Base-by-base conservation (phyloP, 2,888 invertebrate genomes). In the Stenolophus ochropezus region DNA sequence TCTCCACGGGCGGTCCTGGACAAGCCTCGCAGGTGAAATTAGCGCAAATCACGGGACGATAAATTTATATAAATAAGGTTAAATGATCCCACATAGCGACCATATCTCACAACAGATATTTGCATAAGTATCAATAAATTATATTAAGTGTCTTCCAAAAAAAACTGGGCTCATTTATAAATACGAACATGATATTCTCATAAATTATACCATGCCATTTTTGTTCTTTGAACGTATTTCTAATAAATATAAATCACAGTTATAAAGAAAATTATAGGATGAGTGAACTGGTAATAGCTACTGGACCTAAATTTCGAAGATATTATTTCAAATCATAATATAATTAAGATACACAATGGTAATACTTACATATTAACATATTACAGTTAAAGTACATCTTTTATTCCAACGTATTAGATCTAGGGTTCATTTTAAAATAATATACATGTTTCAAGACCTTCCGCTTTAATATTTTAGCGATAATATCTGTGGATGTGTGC, bases 11-110 rank as follows among this genome's bases (percentile, higher is more conserved):
- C 65, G 65, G 65, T 69, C 65, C 33, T 21, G 61, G 61, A 14
- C 65, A 6, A 16, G 65, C 8, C 18, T 27, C 33, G 33, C 33
- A 27, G 27, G 33, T 69, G 65, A 69, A 69, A 69, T 69, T 69
- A 33, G 33, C 33, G 65, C 65, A 33, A 8, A 5, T 6, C 33
- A 27, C 21, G 33, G 33, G 11, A 33, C 65, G 65, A 69, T 69
- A 69, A 33, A 69, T 69, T 69, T 33, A 27, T 69, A 69, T 11
- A 65, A 65, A 65, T 65, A 33, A 69, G 65, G 65, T 33, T 69
- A 69, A 69, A 69, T 25, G 61, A 11, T 11, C 27, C 61, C 16
- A 65, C 61, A 4, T 14, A 56, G 14, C 18, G 18, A 16, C 51
- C 18, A 16, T 16, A 16, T 51, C 14, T 16, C 51, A 51, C 51